phyloP scores from a whole-genome alignment of 2,113 vertebrate genomes.

The Antechinus stuartii region DNA sequence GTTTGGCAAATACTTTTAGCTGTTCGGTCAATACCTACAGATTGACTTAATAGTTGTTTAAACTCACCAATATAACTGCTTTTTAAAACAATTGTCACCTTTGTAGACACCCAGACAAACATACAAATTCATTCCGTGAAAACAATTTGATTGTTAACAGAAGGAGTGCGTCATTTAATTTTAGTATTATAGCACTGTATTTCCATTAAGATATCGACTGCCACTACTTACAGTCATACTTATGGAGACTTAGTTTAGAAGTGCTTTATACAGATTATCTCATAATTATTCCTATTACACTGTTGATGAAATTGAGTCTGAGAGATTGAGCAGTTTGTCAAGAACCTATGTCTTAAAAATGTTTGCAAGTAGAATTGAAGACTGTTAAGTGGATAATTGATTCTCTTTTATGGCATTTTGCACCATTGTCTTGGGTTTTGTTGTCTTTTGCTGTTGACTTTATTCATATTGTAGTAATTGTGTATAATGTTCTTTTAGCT shows the following conservation, averaged over 20 bases:
- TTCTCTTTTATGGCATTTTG: background rate
- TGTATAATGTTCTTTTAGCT: background rate
- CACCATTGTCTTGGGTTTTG: background rate
- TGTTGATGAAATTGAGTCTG: background rate
- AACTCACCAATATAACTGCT: background rate
- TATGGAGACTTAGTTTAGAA: background rate
- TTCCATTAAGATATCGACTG: background rate
- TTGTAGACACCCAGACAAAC: background rate
- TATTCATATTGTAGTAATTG: background rate
- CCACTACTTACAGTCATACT: background rate
- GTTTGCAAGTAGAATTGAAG: background rate
- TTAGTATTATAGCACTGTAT: background rate
- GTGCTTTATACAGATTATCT: background rate
- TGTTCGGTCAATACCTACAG: background rate
- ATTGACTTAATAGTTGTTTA: conserved; percentile 6
- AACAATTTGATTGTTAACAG: background rate
- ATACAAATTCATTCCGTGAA: background rate
- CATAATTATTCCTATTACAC: background rate
- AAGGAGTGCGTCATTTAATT: background rate
- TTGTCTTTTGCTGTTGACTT: background rate
- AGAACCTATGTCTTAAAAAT: background rate
- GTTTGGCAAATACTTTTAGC: background rate
- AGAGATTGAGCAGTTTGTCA: background rate
- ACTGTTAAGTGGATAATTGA: background rate
- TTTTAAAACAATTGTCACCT: conserved; percentile 20